Conservation (phyloP, 2,888 invertebrate genomes). For the Tridacna gigas region DNA sequence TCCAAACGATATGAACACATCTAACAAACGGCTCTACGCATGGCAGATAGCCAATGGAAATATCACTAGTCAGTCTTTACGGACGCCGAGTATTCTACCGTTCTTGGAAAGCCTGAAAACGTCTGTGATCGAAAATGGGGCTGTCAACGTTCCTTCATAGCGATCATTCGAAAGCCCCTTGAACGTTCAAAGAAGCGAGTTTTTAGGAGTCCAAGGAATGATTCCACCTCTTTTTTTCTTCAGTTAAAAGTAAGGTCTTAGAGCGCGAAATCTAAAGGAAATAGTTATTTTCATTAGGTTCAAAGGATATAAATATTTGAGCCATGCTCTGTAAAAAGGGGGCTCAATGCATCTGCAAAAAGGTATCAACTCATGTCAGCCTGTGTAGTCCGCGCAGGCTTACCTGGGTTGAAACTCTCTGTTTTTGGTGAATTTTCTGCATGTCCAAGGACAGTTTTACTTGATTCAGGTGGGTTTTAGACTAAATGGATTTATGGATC, state of each 20-base stretch:
- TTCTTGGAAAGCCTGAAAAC: conserved; percentile 61
- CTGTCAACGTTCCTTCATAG: conserved; percentile 42
- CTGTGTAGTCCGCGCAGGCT: no score
- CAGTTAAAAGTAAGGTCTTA: neutral
- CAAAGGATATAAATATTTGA: no score
- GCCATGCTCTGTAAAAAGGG: no score
- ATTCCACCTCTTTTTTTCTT: neutral
- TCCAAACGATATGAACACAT: conserved; percentile 57
- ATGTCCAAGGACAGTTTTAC: no score
- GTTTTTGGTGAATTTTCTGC: no score
- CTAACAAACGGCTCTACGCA: conserved; percentile 57
- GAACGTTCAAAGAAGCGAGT: neutral
- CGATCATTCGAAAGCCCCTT: neutral
- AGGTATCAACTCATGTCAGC: no score
- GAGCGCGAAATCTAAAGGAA: no score
- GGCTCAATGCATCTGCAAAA: no score
- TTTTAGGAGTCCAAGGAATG: neutral
- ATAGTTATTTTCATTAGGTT: no score
- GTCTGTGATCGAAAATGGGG: conserved; percentile 37
- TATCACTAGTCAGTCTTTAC: conserved; percentile 59
- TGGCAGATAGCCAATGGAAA: conserved; percentile 66
- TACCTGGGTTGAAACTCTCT: no score
- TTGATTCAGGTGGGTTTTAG: no score
- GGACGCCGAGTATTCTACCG: conserved; percentile 65
- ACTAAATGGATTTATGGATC: no score